phyloP scores from a whole-genome alignment of 2,888 invertebrate species.

The Heliconius charithonia region DNA sequence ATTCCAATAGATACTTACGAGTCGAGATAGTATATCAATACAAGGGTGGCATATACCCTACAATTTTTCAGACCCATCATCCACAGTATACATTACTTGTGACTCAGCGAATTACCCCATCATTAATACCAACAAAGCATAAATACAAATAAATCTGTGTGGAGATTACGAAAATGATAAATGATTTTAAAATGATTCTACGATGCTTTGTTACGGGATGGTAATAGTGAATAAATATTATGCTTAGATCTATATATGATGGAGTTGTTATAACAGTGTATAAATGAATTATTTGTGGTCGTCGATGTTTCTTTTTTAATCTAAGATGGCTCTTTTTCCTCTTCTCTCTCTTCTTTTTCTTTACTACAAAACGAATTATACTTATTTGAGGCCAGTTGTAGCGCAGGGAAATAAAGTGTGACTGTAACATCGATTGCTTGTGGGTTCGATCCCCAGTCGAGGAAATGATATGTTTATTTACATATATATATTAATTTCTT shows the following conservation, averaged over 20 bases:
- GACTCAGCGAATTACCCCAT: constrained; percentile 57
- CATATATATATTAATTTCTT: too few relatives aligned
- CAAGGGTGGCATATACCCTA: constrained; percentile 1
- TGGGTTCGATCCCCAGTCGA: too few relatives aligned
- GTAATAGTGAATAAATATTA: constrained; percentile 9
- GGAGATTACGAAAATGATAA: constrained; percentile 71
- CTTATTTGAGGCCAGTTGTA: too few relatives aligned
- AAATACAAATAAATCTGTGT: constrained; percentile 67
- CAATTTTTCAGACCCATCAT: constrained; percentile 9
- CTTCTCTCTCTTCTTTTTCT: too few relatives aligned
- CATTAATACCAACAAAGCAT: constrained; percentile 66
- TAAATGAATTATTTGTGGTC: not conserved
- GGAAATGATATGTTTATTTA: too few relatives aligned
- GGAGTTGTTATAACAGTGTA: not conserved
- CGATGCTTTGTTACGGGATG: constrained; percentile 45
- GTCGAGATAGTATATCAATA: not conserved
- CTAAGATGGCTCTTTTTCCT: too few relatives aligned
- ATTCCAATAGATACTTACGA: not conserved
- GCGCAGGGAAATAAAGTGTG: too few relatives aligned
- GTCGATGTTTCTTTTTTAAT: too few relatives aligned
- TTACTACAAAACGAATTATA: too few relatives aligned
- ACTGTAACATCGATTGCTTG: too few relatives aligned
- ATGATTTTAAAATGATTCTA: constrained; percentile 74
- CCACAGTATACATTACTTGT: constrained; percentile 39
- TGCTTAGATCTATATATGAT: not conserved